Conservation (phyloP, 2,888 invertebrate species). For the Macrosiphum euphorbiae region DNA sequence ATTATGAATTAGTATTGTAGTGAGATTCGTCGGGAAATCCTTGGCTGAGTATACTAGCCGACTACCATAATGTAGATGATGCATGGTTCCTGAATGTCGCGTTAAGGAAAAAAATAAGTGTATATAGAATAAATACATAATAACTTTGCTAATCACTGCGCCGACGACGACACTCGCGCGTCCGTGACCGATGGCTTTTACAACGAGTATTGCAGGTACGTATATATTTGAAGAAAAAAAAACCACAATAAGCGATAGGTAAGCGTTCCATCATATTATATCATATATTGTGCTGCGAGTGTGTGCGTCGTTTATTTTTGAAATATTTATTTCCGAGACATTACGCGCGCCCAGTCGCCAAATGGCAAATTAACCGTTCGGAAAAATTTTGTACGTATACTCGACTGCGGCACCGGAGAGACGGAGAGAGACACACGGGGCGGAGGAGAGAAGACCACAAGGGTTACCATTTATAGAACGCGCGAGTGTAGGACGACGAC, state of each 20-base stretch:
- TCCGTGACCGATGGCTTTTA: not conserved
- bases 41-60: not conserved
- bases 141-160: not conserved
- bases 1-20: not conserved
- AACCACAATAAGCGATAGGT: not conserved
- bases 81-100: conserved; percentile 16
- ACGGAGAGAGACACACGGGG: not conserved
- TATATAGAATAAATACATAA: not conserved
- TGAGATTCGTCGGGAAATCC: not conserved
- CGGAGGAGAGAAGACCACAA: not conserved
- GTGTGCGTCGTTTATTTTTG: not conserved
- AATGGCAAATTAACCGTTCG: conserved; percentile 55
- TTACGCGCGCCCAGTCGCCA: not conserved
- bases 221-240: not conserved
- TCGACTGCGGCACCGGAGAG: not conserved
- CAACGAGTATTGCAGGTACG: not conserved
- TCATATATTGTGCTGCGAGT: not conserved
- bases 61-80: not conserved
- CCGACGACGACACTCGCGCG: not conserved
- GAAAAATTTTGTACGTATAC: not conserved
- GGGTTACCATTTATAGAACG: conserved; percentile 63
- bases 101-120: conserved; percentile 9
- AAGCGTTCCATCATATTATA: not conserved
- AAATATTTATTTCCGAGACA: conserved; percentile 39
- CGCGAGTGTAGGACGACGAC: conserved; percentile 45